Conservation (phyloP, 2,113 vertebrate genomes). For the Lipophrys pholis region DNA sequence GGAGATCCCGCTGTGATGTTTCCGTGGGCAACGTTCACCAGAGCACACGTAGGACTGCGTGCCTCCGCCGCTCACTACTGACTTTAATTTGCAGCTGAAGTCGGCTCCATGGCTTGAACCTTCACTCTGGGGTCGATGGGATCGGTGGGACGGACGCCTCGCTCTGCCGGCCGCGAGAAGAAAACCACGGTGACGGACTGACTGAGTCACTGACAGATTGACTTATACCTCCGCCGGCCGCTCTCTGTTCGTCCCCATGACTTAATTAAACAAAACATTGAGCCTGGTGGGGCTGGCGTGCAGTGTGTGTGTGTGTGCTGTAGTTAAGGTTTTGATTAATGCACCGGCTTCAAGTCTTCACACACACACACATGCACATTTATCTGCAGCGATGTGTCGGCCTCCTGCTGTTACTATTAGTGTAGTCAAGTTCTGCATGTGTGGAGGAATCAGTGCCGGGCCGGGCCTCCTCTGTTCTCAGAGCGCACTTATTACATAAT, state of each 20-base stretch:
- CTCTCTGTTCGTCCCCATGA: slow-evolving; percentile 29
- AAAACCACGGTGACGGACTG: slow-evolving; percentile 11
- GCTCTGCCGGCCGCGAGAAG: slow-evolving; percentile 27
- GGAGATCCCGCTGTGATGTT: slow-evolving; percentile 38
- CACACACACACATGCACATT: slow-evolving; percentile 5
- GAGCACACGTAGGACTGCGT: slow-evolving; percentile 18
- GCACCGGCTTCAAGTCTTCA: slow-evolving; percentile 8
- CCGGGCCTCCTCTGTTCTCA: slow-evolving; percentile 22
- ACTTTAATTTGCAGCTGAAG: slow-evolving; percentile 47
- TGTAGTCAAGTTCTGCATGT: slow-evolving; percentile 34
- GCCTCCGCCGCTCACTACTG: slow-evolving; percentile 26
- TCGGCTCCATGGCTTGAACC: slow-evolving; percentile 13
- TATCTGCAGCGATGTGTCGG: slow-evolving; percentile 13
- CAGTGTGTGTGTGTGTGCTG: slow-evolving; percentile 19
- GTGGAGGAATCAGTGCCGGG: slow-evolving; percentile 31
- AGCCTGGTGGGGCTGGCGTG: slow-evolving; percentile 31
- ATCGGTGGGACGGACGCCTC: slow-evolving; percentile 40
- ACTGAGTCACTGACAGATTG: slow-evolving; percentile 43
- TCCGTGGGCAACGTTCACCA: slow-evolving; percentile 42
- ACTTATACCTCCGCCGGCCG: slow-evolving; percentile 41
- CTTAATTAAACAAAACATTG: slow-evolving; percentile 52
- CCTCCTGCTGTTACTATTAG: slow-evolving; percentile 44
- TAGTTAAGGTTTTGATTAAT: slow-evolving; percentile 44
- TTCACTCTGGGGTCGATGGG: slow-evolving; percentile 27
- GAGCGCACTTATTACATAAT: slow-evolving; percentile 57